Conservation (phyloP, 2,113 vertebrate genomes). For the Tylochromis polylepis region DNA sequence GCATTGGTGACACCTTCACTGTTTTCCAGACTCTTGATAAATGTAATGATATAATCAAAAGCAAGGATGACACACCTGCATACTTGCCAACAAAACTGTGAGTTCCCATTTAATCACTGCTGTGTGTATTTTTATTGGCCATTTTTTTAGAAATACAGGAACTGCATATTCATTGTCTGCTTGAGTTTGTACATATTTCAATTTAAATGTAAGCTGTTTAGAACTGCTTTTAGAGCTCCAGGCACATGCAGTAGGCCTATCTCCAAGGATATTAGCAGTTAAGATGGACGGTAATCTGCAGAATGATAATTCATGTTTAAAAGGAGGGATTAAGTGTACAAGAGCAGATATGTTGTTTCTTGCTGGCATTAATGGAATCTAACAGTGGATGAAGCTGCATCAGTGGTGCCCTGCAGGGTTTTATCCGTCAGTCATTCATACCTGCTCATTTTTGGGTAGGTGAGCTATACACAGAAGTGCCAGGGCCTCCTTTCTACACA, state of each 20-base stretch:
- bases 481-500: neutral
- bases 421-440: neutral
- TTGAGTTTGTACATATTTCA: neutral
- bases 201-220: neutral
- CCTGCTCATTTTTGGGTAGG: neutral
- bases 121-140: fast-evolving
- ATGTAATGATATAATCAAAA: slow-evolving; percentile 97
- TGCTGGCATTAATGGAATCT: neutral
- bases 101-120: slow-evolving; percentile 51
- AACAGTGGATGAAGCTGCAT: neutral
- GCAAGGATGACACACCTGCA: slow-evolving; percentile 92
- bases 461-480: fast-evolving
- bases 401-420: neutral
- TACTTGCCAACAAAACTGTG: slow-evolving; percentile 96
- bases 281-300: slow-evolving; percentile 43
- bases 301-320: slow-evolving; percentile 33
- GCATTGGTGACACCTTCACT: slow-evolving; percentile 95
- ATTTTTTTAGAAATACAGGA: neutral
- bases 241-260: neutral
- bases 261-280: slow-evolving; percentile 24
- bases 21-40: slow-evolving; percentile 98
- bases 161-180: neutral
- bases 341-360: slow-evolving; percentile 3
- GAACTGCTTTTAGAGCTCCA: neutral
- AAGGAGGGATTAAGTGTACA: slow-evolving; percentile 40